These are phyloP conservation scores for Rambutsinella grinnellia DNA, from an alignment of 2,888 invertebrate species.

Conservation along the genomic window DNA sequence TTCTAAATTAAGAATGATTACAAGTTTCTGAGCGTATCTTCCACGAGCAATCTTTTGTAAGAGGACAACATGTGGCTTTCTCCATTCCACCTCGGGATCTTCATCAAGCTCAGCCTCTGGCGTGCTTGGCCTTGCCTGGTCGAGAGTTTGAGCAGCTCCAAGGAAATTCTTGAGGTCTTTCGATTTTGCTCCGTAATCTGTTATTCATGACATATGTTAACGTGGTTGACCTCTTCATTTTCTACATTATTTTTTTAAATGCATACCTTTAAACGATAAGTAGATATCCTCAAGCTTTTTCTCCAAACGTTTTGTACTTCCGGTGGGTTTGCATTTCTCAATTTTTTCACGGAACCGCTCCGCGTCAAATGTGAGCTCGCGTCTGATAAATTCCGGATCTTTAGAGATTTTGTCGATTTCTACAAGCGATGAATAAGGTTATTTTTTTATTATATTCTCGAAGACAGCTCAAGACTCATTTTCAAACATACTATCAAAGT, in stretches of 20 bases:
- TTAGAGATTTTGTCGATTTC: slow-evolving; percentile 38
- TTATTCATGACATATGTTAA: slow-evolving; percentile 22
- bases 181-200: slow-evolving; percentile 20
- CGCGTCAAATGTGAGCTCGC: slow-evolving; percentile 57
- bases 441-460: background rate
- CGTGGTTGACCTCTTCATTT: slow-evolving; percentile 16
- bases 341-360: slow-evolving; percentile 47
- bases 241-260: background rate
- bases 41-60: slow-evolving; percentile 80
- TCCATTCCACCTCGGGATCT: slow-evolving; percentile 48
- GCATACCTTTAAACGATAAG: slow-evolving; percentile 55
- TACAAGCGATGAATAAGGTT: slow-evolving; percentile 8
- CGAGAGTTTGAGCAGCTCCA: background rate
- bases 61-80: slow-evolving; percentile 69
- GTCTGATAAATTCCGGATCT: slow-evolving; percentile 47
- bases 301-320: slow-evolving; percentile 43
- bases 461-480: background rate
- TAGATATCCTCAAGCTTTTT: slow-evolving; percentile 61
- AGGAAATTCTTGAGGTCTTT: slow-evolving; percentile 21
- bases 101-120: slow-evolving; percentile 48
- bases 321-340: slow-evolving; percentile 40
- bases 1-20: slow-evolving; percentile 67
- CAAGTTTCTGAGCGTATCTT: slow-evolving; percentile 80
- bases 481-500: slow-evolving; percentile 31
- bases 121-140: slow-evolving; percentile 31